phyloP scores from a whole-genome alignment of 35 echinoderm and acorn worm genomes.

The Apostichopus japonicus region DNA sequence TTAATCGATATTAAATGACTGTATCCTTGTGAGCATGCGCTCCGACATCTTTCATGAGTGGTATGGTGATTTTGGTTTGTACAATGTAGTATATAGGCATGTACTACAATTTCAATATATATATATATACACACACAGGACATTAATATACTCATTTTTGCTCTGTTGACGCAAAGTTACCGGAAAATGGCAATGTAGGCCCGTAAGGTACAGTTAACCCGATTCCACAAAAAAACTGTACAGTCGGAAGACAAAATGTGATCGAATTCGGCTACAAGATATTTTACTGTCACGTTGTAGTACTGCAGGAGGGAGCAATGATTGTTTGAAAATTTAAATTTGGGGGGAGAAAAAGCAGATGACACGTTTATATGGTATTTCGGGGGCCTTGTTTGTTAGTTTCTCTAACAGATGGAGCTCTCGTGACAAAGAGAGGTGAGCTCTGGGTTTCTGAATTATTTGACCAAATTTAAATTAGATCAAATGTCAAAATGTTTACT shows the following conservation, averaged over 20 bases:
- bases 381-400: neutral
- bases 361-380: neutral
- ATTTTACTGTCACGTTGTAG: neutral
- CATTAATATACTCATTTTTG: no score
- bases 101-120: no score
- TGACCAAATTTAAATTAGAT: neutral
- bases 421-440: neutral
- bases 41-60: no score
- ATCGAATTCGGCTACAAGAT: neutral
- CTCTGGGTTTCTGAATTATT: neutral
- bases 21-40: no score
- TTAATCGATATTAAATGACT: no score
- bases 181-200: neutral
- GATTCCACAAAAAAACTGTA: neutral
- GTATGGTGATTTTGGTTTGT: no score
- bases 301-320: no score
- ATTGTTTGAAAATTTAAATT: no score
- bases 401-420: neutral
- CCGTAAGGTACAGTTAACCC: neutral
- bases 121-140: no score
- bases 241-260: neutral
- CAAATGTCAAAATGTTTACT: neutral
- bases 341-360: neutral
- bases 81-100: no score
- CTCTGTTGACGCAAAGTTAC: neutral